These are phyloP conservation scores for Xenopus petersii DNA, from an alignment of 2,797 vertebrate species.

Conservation along the genomic window DNA sequence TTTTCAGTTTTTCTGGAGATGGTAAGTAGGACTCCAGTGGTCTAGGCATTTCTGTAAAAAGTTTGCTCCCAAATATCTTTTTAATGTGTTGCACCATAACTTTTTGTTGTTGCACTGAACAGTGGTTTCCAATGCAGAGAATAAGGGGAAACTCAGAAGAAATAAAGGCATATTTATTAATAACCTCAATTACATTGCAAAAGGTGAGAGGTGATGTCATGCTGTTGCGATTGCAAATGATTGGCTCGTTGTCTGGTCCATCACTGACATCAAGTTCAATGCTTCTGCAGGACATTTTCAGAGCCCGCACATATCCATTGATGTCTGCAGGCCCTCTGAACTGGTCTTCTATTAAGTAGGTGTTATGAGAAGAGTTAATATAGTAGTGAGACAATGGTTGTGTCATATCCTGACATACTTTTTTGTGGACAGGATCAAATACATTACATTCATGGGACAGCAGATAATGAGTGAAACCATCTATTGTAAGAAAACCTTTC, in stretches of 20 bases:
- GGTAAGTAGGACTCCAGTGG: conserved; percentile 76
- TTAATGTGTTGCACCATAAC: conserved; percentile 84
- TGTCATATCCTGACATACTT: conserved; percentile 91
- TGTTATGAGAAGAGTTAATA: conserved; percentile 92
- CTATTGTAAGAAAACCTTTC: conserved; percentile 85
- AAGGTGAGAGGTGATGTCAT: conserved; percentile 74
- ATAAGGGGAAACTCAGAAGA: conserved; percentile 89
- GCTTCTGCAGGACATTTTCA: conserved; percentile 88
- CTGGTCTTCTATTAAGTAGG: conserved; percentile 92
- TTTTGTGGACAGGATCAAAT: conserved; percentile 89
- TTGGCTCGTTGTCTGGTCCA: conserved; percentile 86
- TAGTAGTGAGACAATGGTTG: conserved; percentile 95
- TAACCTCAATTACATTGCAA: conserved; percentile 84
- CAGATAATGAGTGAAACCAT: conserved; percentile 91
- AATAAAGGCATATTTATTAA: conserved; percentile 89
- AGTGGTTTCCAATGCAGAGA: conserved; percentile 89
- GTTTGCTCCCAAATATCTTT: conserved; percentile 80
- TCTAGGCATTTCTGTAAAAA: conserved; percentile 78
- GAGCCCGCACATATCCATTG: conserved; percentile 83
- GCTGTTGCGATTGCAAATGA: conserved; percentile 85
- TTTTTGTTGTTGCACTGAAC: conserved; percentile 84
- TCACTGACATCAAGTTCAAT: conserved; percentile 92
- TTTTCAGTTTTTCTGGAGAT: conserved; percentile 88
- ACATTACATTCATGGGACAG: conserved; percentile 91
- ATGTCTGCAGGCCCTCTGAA: conserved; percentile 88